Conservation (phyloP, 2,113 vertebrate species). For the Campylomormyrus numenius region DNA sequence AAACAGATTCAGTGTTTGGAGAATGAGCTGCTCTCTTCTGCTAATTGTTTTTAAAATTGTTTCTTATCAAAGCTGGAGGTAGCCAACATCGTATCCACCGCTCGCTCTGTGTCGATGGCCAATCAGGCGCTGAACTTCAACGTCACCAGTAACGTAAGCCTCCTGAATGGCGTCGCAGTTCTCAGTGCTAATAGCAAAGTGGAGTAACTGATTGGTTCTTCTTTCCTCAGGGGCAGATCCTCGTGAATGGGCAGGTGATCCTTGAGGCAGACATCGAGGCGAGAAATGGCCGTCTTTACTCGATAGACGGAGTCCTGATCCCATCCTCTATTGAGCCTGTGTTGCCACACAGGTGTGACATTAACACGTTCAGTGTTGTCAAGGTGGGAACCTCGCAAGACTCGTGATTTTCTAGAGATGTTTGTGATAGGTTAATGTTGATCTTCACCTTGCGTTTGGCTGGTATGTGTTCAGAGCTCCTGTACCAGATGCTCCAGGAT, state of each 20-base stretch:
- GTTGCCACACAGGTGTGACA: conserved; percentile 77
- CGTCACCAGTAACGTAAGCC: conserved; percentile 67
- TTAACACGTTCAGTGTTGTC: conserved; percentile 45
- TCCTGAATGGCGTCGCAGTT: background rate
- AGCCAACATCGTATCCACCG: conserved; percentile 61
- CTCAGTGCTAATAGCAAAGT: background rate
- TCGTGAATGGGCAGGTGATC: conserved; percentile 62
- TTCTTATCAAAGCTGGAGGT: conserved; percentile 65
- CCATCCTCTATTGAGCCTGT: conserved; percentile 80
- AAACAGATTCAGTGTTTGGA: background rate
- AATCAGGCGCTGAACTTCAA: conserved; percentile 76
- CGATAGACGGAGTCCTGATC: conserved; percentile 68
- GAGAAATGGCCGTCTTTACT: conserved; percentile 79
- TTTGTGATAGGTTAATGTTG: background rate
- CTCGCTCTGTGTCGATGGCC: conserved; percentile 65
- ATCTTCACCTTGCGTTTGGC: background rate
- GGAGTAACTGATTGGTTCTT: background rate
- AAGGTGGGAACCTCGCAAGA: conserved; percentile 54
- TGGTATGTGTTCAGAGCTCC: conserved; percentile 44
- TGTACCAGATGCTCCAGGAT: conserved; percentile 56
- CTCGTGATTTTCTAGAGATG: background rate
- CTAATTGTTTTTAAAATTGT: background rate
- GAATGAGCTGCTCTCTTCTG: background rate
- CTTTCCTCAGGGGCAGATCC: conserved; percentile 69
- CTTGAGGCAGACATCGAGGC: conserved; percentile 73